A percentile compares a stretch with the other conserved stretches of the same genome.
Evolutionary conservation across 1,140 invertebrate genomes (phyloP).

Genomic region (Littorina saxatilis): DNA sequence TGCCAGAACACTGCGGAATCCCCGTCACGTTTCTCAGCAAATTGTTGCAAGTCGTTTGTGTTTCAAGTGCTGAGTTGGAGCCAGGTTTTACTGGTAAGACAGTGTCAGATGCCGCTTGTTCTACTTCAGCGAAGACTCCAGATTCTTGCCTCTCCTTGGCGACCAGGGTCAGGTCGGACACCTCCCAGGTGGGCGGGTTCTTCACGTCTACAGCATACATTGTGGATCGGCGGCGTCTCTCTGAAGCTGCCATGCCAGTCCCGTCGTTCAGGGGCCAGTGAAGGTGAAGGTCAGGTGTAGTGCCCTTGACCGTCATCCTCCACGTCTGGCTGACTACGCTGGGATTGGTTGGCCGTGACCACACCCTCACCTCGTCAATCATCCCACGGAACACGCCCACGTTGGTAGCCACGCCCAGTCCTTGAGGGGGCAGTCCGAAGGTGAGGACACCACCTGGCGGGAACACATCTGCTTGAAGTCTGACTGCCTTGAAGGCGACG

Average conservation of each 20-base stretch:
- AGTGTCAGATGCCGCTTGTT: neutral
- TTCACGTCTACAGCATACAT: slow-evolving; percentile 41
- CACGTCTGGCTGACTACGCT: slow-evolving; percentile 47
- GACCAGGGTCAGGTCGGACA: slow-evolving; percentile 45
- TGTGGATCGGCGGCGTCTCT: slow-evolving; percentile 34
- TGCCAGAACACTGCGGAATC: neutral
- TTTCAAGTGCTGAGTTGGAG: neutral
- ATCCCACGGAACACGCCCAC: slow-evolving; percentile 47
- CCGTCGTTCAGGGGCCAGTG: slow-evolving; percentile 56
- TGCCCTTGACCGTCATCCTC: slow-evolving; percentile 36
- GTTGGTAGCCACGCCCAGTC: slow-evolving; percentile 14
- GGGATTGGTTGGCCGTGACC: slow-evolving; percentile 56
- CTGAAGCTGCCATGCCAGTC: slow-evolving; percentile 42
- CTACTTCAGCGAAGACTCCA: neutral
- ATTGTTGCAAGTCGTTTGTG: slow-evolving; percentile 17
- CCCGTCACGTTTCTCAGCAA: slow-evolving; percentile 28
- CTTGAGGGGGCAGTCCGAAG: slow-evolving; percentile 44
- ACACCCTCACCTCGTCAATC: slow-evolving; percentile 57
- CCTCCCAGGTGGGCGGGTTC: slow-evolving; percentile 49
- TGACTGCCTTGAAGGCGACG: slow-evolving; percentile 47
- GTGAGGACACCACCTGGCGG: slow-evolving; percentile 45
- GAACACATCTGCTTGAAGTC: slow-evolving; percentile 36
- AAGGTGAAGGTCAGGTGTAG: slow-evolving; percentile 48
- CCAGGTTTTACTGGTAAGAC: slow-evolving; percentile 11
- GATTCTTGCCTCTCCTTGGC: neutral